A percentile compares a stretch with the other conserved stretches of the same genome.
phyloP scores from a whole-genome alignment of 1,140 invertebrate species.

The Periplaneta americana region DNA sequence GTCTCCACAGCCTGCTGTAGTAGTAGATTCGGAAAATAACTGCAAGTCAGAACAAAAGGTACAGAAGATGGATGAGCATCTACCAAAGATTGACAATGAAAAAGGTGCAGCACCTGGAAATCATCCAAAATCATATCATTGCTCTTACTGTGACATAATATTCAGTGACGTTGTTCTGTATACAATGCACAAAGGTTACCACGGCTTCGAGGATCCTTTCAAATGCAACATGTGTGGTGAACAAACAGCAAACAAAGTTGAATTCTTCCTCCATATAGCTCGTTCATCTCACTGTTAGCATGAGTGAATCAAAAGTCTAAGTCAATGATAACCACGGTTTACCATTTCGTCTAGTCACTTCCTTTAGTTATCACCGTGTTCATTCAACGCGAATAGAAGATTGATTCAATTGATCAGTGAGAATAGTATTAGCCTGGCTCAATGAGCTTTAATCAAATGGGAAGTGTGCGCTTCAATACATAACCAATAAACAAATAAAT shows the following conservation, averaged over 20 bases:
- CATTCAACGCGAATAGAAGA: not conserved
- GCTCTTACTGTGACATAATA: constrained; percentile 81
- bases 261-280: constrained; percentile 90
- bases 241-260: constrained; percentile 69
- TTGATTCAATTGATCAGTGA: not conserved
- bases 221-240: constrained; percentile 93
- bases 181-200: constrained; percentile 94
- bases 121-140: constrained; percentile 49
- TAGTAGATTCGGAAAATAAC: not conserved
- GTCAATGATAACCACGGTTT: not conserved
- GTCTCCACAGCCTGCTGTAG: constrained; percentile 22
- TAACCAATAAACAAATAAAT: too few relatives aligned
- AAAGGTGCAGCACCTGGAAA: not conserved
- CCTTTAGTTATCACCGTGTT: not conserved
- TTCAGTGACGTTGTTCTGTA: constrained; percentile 91
- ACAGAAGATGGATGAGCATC: not conserved
- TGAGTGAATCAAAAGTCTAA: not conserved
- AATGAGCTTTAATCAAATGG: not conserved
- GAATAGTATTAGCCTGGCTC: not conserved
- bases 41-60: constrained; percentile 6
- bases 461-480: not conserved
- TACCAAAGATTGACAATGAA: constrained; percentile 10
- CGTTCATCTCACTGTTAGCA: constrained; percentile 68
- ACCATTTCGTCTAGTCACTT: not conserved
- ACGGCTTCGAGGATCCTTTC: constrained; percentile 84